Percentiles rank a stretch among this genome's conserved stretches.
phyloP scores from a whole-genome alignment of 2,113 vertebrate species.

The Lycocorax pyrrhopterus region DNA sequence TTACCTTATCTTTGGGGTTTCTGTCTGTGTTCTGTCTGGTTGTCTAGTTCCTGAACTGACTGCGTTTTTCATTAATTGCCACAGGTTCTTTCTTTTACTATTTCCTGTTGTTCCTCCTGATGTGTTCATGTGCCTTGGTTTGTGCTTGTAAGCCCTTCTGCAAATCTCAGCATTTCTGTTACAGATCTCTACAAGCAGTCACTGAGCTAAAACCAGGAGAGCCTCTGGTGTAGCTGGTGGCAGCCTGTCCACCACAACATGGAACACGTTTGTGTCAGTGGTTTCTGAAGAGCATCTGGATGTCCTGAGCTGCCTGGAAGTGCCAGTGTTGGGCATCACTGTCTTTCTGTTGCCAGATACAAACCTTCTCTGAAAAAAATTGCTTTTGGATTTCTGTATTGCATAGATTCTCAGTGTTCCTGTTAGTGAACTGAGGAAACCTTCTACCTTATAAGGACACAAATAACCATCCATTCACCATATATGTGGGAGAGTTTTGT shows the following conservation, averaged over 20 bases:
- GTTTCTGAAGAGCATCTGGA: not conserved
- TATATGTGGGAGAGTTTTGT: not conserved
- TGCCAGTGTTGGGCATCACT: not conserved
- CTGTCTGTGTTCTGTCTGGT: not conserved
- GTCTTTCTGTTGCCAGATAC: not conserved
- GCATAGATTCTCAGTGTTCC: not conserved
- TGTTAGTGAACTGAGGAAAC: not conserved
- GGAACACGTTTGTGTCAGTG: fast-evolving
- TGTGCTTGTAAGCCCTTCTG: not conserved
- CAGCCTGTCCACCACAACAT: not conserved
- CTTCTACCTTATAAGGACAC: not conserved
- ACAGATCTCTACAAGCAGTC: not conserved
- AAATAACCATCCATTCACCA: not conserved
- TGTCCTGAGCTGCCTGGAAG: not conserved
- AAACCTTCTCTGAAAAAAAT: not conserved
- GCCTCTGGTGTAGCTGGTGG: not conserved
- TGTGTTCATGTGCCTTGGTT: not conserved
- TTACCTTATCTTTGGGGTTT: not conserved
- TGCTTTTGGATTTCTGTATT: not conserved
- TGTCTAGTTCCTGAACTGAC: not conserved
- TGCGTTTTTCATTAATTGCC: not conserved
- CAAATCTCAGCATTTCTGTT: not conserved
- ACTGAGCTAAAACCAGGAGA: not conserved
- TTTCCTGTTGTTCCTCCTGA: not conserved
- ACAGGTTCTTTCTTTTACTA: not conserved